Evolutionary conservation across 2,797 vertebrate genomes (phyloP).

Genomic region (Chelonia mydas): DNA sequence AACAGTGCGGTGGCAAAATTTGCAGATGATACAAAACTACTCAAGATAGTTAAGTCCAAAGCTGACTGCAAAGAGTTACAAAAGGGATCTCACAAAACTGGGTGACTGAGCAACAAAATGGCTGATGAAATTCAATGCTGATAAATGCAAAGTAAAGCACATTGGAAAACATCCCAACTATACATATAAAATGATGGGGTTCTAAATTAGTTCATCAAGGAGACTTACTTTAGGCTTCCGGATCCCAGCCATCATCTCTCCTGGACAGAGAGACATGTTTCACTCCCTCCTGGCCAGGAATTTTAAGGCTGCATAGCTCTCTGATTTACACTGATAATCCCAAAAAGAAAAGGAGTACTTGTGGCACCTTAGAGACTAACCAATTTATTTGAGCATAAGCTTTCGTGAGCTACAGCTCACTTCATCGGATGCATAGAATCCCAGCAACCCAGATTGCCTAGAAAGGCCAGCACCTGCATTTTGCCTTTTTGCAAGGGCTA

Average conservation of each 20-base stretch:
- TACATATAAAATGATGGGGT: background rate
- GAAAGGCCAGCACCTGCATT: background rate
- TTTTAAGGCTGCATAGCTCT: background rate
- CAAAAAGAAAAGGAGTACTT: too few species aligned
- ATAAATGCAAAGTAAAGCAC: background rate
- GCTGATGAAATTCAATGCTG: background rate
- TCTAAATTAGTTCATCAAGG: background rate
- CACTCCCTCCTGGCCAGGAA: background rate
- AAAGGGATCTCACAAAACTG: background rate
- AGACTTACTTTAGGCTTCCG: background rate
- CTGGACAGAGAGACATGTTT: background rate
- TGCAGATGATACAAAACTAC: background rate
- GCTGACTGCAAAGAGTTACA: background rate
- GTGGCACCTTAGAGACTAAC: too few species aligned
- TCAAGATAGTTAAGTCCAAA: background rate
- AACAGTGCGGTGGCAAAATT: background rate
- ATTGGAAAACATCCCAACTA: background rate
- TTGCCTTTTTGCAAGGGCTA: background rate
- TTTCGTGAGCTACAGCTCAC: too few species aligned
- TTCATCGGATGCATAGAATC: too few species aligned
- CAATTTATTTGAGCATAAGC: too few species aligned
- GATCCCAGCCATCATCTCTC: background rate
- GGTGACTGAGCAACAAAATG: background rate
- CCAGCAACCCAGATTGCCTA: background rate
- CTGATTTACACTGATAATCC: background rate